A percentile compares a stretch with the other conserved stretches of the same genome.
Conservation (phyloP, 2,113 vertebrate species). For the Hypanus sabinus region DNA sequence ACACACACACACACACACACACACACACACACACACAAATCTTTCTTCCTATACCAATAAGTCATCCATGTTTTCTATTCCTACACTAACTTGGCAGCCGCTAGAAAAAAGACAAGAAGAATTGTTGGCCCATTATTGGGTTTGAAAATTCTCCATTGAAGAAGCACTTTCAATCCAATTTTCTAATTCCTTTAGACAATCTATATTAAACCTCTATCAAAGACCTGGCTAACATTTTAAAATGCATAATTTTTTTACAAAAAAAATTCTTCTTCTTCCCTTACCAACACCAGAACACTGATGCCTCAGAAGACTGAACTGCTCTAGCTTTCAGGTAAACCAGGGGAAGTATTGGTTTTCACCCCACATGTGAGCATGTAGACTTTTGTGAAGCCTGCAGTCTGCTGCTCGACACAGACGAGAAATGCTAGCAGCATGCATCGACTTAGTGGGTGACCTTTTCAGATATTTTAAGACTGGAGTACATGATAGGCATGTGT, state of each 20-base stretch:
- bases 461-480: not conserved
- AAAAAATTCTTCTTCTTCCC: not conserved
- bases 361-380: not conserved
- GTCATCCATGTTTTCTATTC: not conserved
- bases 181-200: not conserved
- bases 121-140: not conserved
- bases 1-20: too few species aligned
- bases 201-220: not conserved
- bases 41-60: not conserved
- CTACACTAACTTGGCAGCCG: not conserved
- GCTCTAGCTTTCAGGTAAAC: not conserved
- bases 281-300: not conserved
- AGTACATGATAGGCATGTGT: not conserved
- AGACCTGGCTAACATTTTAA: not conserved
- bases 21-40: not conserved
- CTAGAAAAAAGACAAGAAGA: not conserved
- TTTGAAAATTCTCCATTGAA: not conserved
- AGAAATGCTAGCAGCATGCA: not conserved
- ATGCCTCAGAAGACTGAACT: not conserved
- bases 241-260: not conserved
- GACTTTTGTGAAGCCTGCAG: not conserved
- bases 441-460: not conserved
- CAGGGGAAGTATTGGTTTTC: not conserved
- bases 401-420: not conserved
- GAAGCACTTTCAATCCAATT: not conserved